Conservation (phyloP, 1,140 invertebrate species). For the Heterodera schachtii region DNA sequence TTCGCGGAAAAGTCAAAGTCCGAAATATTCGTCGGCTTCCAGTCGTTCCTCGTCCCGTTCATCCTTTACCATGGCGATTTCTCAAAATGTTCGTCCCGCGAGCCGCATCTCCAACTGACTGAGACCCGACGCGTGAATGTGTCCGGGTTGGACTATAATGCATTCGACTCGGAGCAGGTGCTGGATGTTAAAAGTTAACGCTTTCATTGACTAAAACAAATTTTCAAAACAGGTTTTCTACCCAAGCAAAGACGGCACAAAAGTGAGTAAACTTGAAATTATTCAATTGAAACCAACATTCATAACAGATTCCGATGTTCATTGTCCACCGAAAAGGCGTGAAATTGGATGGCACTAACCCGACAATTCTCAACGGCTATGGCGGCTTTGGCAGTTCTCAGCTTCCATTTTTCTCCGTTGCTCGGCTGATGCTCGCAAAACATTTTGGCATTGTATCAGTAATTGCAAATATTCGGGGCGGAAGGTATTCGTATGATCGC, state of each 20-base stretch:
- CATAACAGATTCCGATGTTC: slow-evolving; percentile 83
- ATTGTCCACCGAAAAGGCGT: slow-evolving; percentile 81
- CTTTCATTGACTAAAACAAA: not conserved
- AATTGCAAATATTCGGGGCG: slow-evolving; percentile 90
- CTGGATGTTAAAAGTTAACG: not conserved
- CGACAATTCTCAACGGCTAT: slow-evolving; percentile 88
- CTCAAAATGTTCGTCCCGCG: slow-evolving; percentile 72
- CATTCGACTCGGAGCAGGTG: slow-evolving; percentile 81
- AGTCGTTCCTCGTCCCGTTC: slow-evolving; percentile 87
- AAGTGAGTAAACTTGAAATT: not conserved
- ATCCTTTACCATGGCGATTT: slow-evolving; percentile 86
- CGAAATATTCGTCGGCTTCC: slow-evolving; percentile 90
- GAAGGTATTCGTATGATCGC: slow-evolving; percentile 73
- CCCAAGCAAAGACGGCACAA: slow-evolving; percentile 83
- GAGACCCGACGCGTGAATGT: slow-evolving; percentile 82
- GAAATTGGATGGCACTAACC: slow-evolving; percentile 74
- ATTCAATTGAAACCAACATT: not conserved
- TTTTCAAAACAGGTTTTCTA: slow-evolving; percentile 76
- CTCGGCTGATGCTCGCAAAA: slow-evolving; percentile 83
- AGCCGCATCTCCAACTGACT: slow-evolving; percentile 70
- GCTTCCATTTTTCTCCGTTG: slow-evolving; percentile 81
- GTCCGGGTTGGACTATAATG: slow-evolving; percentile 78
- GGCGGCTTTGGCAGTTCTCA: slow-evolving; percentile 93
- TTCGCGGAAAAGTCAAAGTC: slow-evolving; percentile 81
- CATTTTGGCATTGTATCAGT: slow-evolving; percentile 85